These are phyloP conservation scores for Danaus plexippus DNA, from an alignment of 1,140 invertebrate genomes.

Conservation along the genomic window DNA sequence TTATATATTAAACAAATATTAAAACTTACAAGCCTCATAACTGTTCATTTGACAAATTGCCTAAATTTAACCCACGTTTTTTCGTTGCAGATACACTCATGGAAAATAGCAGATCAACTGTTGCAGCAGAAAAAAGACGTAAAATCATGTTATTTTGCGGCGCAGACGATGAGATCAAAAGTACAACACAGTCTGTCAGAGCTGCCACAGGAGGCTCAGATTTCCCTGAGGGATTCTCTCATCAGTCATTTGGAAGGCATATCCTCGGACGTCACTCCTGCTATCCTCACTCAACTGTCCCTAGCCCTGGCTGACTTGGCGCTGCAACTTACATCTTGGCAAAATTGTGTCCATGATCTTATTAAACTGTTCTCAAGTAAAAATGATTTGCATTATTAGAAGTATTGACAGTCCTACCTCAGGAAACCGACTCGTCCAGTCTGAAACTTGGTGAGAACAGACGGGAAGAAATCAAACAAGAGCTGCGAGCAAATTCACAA, in stretches of 20 bases:
- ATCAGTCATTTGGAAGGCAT: conserved; percentile 91
- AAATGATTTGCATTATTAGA: conserved; percentile 87
- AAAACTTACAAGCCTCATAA: neutral
- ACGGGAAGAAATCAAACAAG: conserved; percentile 84
- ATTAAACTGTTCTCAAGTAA: conserved; percentile 79
- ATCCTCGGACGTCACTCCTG: conserved; percentile 83
- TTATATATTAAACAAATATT: neutral
- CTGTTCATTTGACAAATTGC: neutral
- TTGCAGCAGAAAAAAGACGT: conserved; percentile 89
- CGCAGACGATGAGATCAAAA: conserved; percentile 97
- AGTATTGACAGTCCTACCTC: conserved; percentile 94
- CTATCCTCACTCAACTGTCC: conserved; percentile 93
- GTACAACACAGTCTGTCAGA: conserved; percentile 95
- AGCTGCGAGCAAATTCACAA: conserved; percentile 79
- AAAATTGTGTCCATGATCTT: conserved; percentile 88
- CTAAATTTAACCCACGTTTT: conserved; percentile 4
- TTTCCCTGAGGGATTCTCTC: conserved; percentile 91
- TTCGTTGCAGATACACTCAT: conserved; percentile 85
- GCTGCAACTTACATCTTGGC: conserved; percentile 95
- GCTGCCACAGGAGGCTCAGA: conserved; percentile 87
- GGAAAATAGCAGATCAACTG: conserved; percentile 96
- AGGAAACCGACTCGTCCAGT: conserved; percentile 90
- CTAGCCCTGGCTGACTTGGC: conserved; percentile 93
- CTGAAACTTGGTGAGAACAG: conserved; percentile 93
- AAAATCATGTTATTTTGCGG: conserved; percentile 97